Evolutionary conservation across 2,797 vertebrate genomes (phyloP), one percentile per base, ranked within the genome.

Genomic region (Pogonophryne albipinna): DNA sequence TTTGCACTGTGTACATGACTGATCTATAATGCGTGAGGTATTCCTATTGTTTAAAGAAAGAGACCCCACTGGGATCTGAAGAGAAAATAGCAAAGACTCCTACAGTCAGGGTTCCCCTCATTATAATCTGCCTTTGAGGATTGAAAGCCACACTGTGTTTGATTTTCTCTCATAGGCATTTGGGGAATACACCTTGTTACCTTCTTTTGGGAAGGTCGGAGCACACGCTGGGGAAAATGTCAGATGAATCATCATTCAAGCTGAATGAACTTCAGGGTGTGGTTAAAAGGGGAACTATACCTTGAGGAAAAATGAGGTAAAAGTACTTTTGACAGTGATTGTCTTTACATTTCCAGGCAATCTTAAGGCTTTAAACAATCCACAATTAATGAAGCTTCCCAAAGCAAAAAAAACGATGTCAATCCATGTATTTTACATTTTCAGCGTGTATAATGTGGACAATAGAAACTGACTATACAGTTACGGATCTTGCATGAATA

Each of bases 91-190:
- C 20, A 38, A 71, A 46, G 59, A 59, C 58, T 42, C 61, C 52
- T 64, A 50, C 20, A 53, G 56, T 65, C 66, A 69, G 62, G 66
- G 27, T 65, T 71, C 60, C 56, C 20, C 74, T 87, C 83, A 78
- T 90, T 90, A 90, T 79, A 86, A 82, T 83, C 59, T 82, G 66
- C 82, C 84, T 82, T 63, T 10, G 2, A 84, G 86, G 74, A 78
- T 19, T 62, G 61, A 78, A 76, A 90, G 57, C 80, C 82, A 67
- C 68, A 72, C 44, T 66, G 53, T 83, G 77, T 86, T 81, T 85
- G 77, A 81, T 76, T 88, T 78, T 78, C 71, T 72, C n/a, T 84
- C 80, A 82, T 79, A 71, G 86, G 71, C 86, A 76, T 82, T 90
- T 83, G 52, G 84, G 81, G 84, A 84, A 83, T 84, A 76, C 63